Conservation (phyloP, 2,797 vertebrate species). For the Onychomys leucogaster region DNA sequence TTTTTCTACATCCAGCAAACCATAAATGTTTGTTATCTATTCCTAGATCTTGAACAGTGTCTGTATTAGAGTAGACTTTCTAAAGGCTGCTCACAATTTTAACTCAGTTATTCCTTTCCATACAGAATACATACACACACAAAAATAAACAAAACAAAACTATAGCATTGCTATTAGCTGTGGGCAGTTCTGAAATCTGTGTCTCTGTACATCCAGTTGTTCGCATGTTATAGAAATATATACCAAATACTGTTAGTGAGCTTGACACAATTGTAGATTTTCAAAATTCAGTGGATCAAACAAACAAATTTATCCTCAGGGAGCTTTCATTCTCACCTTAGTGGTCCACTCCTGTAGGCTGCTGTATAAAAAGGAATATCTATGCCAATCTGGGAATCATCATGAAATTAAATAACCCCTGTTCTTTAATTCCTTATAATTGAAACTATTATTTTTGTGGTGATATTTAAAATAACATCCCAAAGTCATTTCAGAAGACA, state of each 20-base stretch:
- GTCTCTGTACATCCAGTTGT: neutral
- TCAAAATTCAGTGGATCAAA: neutral
- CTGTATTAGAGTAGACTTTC: neutral
- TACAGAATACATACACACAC: neutral
- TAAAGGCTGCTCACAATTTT: neutral
- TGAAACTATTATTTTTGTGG: slow-evolving; percentile 62
- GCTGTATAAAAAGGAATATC: neutral
- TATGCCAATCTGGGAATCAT: neutral
- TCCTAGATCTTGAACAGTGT: neutral
- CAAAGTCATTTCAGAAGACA: slow-evolving; percentile 64
- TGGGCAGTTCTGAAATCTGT: neutral
- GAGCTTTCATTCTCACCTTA: neutral
- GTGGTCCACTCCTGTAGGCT: neutral
- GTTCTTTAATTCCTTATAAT: slow-evolving; percentile 31
- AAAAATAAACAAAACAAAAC: no score
- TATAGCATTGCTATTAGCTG: neutral
- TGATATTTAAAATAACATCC: slow-evolving; percentile 56
- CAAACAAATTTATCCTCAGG: neutral
- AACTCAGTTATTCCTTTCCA: neutral
- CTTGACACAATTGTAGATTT: neutral
- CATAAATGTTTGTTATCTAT: neutral
- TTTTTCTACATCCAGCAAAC: neutral
- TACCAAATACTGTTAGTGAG: neutral
- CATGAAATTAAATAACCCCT: slow-evolving; percentile 7
- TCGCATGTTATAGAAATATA: slow-evolving; percentile 19